These are phyloP conservation scores for Eupsilia transversa DNA, from an alignment of 2,888 invertebrate species.

Conservation along the genomic window DNA sequence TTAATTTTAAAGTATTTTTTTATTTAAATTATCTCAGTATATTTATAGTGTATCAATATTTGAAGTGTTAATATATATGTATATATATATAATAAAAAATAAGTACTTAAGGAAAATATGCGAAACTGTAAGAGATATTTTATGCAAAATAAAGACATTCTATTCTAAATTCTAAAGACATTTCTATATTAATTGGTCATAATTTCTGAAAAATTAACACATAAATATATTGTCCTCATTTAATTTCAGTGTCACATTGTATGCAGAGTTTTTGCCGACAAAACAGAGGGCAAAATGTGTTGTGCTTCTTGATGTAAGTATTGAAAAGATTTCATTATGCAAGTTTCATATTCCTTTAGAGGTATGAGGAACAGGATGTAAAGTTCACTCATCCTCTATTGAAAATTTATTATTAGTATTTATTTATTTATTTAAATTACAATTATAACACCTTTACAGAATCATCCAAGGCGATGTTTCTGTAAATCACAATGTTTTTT, in stretches of 20 bases:
- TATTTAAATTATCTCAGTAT: background rate
- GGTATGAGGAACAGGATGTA: no score
- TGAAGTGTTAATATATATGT: no score
- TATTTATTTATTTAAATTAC: no score
- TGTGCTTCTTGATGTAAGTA: slow-evolving; percentile 97
- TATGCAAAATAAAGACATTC: background rate
- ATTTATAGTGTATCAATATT: no score
- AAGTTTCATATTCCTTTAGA: background rate
- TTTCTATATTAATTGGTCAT: background rate
- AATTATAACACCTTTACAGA: no score
- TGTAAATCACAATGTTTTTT: no score
- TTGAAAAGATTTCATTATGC: background rate
- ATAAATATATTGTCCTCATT: background rate
- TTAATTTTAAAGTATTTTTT: background rate
- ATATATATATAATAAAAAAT: no score
- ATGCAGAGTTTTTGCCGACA: slow-evolving; percentile 98
- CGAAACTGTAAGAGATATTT: background rate
- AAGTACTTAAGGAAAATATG: background rate
- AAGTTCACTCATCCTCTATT: no score
- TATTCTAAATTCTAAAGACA: background rate
- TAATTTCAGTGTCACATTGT: slow-evolving; percentile 95
- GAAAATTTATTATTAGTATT: no score
- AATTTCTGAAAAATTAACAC: background rate
- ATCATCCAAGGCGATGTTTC: no score
- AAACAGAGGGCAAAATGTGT: slow-evolving; percentile 98